Conservation (phyloP, 1,140 invertebrate genomes). For the Diabrotica undecimpunctata region DNA sequence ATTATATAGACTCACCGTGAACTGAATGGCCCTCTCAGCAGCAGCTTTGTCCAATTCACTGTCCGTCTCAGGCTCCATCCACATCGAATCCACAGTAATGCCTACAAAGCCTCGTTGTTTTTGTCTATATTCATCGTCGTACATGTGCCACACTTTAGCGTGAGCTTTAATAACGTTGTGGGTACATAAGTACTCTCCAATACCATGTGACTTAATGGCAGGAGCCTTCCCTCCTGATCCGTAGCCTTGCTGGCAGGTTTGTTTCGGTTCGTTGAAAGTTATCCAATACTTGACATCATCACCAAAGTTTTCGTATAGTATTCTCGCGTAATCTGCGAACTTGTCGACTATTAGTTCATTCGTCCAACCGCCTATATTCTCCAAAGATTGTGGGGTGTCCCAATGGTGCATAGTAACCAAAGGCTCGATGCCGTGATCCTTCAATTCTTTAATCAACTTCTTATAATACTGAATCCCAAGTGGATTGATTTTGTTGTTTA, state of each 20-base stretch:
- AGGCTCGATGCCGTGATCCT: conserved; percentile 53
- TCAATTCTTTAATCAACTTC: conserved; percentile 54
- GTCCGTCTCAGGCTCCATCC: conserved; percentile 5
- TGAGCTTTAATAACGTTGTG: conserved; percentile 35
- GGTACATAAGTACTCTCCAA: conserved; percentile 34
- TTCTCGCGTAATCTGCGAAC: conserved; percentile 39
- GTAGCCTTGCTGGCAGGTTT: conserved; percentile 38
- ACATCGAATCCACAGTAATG: neutral
- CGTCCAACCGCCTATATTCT: conserved; percentile 49
- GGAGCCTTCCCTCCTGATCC: conserved; percentile 30
- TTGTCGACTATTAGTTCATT: conserved; percentile 36
- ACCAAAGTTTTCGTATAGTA: conserved; percentile 26
- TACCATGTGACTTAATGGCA: conserved; percentile 31
- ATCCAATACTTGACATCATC: conserved; percentile 49
- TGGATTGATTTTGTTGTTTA: conserved; percentile 52
- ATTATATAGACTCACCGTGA: conserved; percentile 1
- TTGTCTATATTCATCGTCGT: conserved; percentile 31
- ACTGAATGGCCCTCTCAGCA: conserved; percentile 2
- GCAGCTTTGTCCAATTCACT: neutral
- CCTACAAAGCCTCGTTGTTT: conserved; percentile 19
- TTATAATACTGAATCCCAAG: conserved; percentile 59
- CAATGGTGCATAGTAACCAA: conserved; percentile 70
- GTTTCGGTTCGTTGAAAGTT: conserved; percentile 52
- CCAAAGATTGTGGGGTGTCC: conserved; percentile 62
- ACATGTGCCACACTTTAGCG: conserved; percentile 32